A percentile compares a stretch with the other conserved stretches of the same genome.
phyloP scores from a whole-genome alignment of 2,888 invertebrate genomes.

The Phania funesta region DNA sequence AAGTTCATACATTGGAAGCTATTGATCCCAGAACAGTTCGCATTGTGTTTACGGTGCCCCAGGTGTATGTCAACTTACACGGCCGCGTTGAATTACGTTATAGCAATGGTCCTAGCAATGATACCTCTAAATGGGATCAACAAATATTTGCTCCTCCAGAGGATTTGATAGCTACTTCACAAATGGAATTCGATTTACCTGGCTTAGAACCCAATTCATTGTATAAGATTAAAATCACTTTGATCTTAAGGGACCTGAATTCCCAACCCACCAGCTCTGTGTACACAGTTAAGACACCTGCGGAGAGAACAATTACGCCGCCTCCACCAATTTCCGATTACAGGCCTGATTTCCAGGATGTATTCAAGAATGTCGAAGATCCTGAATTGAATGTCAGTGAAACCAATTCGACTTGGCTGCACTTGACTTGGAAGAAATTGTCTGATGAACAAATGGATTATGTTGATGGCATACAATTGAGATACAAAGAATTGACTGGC shows the following conservation, averaged over 20 bases:
- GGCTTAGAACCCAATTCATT: conserved; percentile 89
- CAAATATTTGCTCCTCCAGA: conserved; percentile 94
- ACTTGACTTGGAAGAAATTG: conserved; percentile 91
- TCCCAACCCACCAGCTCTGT: conserved; percentile 89
- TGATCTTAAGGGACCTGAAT: conserved; percentile 88
- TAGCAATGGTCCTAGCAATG: conserved; percentile 87
- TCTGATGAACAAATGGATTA: conserved; percentile 89
- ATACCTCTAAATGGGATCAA: conserved; percentile 88
- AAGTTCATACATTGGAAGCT: conserved; percentile 85
- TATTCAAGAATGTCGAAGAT: conserved; percentile 84
- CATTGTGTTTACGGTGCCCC: conserved; percentile 90
- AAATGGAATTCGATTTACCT: conserved; percentile 90
- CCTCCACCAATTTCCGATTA: conserved; percentile 79
- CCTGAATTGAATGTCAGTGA: conserved; percentile 87
- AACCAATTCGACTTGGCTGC: conserved; percentile 89
- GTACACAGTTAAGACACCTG: conserved; percentile 87
- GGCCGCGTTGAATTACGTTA: conserved; percentile 93
- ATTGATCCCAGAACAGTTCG: conserved; percentile 90
- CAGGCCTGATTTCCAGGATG: conserved; percentile 79
- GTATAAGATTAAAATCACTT: conserved; percentile 90
- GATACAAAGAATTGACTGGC: conserved; percentile 90
- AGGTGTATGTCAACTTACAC: conserved; percentile 90
- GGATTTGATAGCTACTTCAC: conserved; percentile 91
- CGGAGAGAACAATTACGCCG: conserved; percentile 81
- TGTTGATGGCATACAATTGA: conserved; percentile 93